Base-by-base conservation (phyloP, 2,113 vertebrate species). In the Brachyistius frenatus region DNA sequence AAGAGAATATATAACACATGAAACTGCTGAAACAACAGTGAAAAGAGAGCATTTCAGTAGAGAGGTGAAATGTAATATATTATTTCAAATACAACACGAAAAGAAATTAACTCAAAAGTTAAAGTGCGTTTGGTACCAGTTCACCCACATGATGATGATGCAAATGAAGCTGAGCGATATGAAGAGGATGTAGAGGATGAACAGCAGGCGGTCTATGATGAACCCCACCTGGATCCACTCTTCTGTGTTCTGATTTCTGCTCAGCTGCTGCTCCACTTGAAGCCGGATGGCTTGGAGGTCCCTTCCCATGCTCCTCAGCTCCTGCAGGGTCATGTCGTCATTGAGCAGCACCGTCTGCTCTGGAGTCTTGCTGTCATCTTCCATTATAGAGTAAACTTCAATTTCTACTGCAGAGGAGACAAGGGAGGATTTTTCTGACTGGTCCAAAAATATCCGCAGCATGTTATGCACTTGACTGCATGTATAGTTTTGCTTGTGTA, bases 151-250 rank as follows among this genome's bases (percentile, higher is more conserved):
- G 16, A 88, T 55, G 23, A 90, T 68, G 71, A 95, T 93, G 73
- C 88, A 89, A 55, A 93, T 64, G 80, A 93, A 92, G 88, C 93
- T 94, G 86, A 92, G 67, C 39, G 66, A 41, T 57, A 94, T 76
- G 83, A 95, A 95, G 81, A 94, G 2, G 30, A 89, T 60, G 85
- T 95, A 94, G 69, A 93, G 0, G 76, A 64, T 58, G 0, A 94
- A 94, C 7, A 95, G 89, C 74, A 94, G 73, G 65, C 92, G 89
- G 68, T 95, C 94, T 31, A 94, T 85, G 86, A 95, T 66, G 53
- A 86, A 84, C 69, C 89, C 92, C 57, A 95, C 83, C 78, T 91
- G 87, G 37, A 91, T 76, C 94, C 94, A 95, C 8, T 94, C 93
- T 52, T 93, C 64, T 0, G 84, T 55, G 16, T 37, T 79, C 9